These are phyloP conservation scores for Pteronura brasiliensis DNA, from an alignment of 2,113 vertebrate species.

Conservation along the genomic window DNA sequence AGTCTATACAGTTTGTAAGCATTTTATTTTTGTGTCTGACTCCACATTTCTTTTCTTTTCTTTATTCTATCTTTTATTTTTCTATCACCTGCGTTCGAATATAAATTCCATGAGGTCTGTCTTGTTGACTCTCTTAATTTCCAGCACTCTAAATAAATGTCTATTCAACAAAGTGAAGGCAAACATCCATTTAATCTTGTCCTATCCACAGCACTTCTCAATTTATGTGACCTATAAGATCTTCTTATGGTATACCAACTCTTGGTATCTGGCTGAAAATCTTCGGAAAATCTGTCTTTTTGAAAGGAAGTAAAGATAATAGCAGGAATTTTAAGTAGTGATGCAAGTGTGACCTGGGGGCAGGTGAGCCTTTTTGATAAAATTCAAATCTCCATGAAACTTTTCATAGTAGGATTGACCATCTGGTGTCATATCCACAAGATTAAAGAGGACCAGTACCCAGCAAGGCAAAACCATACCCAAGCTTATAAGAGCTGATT, in stretches of 20 bases:
- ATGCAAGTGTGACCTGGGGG: neutral
- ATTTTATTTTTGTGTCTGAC: neutral
- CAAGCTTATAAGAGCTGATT: neutral
- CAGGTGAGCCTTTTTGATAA: neutral
- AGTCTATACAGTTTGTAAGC: neutral
- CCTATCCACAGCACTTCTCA: neutral
- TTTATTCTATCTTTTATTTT: neutral
- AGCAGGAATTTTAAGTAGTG: neutral
- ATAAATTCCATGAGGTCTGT: neutral
- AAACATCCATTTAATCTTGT: neutral
- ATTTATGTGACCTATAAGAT: neutral
- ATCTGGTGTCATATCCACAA: neutral
- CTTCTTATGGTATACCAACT: neutral
- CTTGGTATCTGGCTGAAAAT: neutral
- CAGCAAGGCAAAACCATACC: neutral
- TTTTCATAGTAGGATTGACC: neutral
- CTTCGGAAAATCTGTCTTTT: neutral
- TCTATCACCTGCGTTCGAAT: neutral
- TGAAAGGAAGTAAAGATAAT: neutral
- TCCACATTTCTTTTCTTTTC: too few relatives aligned
- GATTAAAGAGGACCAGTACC: neutral
- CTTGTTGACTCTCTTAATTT: neutral
- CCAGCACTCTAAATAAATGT: neutral
- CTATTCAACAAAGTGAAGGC: neutral
- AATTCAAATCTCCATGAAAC: neutral